Base-by-base conservation (phyloP, 2,113 vertebrate genomes). In the Hippocampus mohnikei region DNA sequence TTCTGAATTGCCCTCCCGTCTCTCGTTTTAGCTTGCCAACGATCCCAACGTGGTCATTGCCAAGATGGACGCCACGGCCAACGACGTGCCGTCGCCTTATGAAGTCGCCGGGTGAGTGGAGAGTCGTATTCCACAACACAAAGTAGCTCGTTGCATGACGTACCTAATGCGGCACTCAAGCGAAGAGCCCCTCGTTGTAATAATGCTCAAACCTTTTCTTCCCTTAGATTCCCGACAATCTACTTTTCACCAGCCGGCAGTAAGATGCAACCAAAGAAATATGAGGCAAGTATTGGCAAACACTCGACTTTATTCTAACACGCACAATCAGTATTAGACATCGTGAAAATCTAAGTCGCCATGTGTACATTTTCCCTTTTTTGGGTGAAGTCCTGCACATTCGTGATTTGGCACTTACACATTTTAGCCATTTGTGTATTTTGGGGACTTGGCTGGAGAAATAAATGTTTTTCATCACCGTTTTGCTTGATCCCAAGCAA, bases 31-130 rank as follows among this genome's bases (percentile, higher is more conserved):
- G 97, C 92, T 99, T 37, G 88, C 91, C 69, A 81, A 86, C 78
- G 93, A 97, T 85, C 95, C 96, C 83, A 96, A 95, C 73, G 87
- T 99, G 2, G 33, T 99, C 75, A 93, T 99, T 80, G 97, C 97
- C 81, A 99, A 99, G 92, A 99, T 99, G 97, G 97, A 99, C 2
- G 97, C 97, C 67, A 99, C 97, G 77, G 96, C 97, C 82, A 99
- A 99, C 56, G 97, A 99, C 72, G 97, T 99, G 82, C 97, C 97
- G 81, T 93, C 95, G 75, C 93, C 93, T 0, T 98, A 97, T 80
- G 95, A 98, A 94, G 97, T 99, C 88, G 93, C 94, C 88, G 97
- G 97, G 97, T 99, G 90, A 90, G 96, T 87, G 52, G 9, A 0
- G 27, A 33, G 1, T 25, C n/a, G 33, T 37, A 29, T 59, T 27